Conservation (phyloP, 1,140 invertebrate species). For the Bombus turneri region DNA sequence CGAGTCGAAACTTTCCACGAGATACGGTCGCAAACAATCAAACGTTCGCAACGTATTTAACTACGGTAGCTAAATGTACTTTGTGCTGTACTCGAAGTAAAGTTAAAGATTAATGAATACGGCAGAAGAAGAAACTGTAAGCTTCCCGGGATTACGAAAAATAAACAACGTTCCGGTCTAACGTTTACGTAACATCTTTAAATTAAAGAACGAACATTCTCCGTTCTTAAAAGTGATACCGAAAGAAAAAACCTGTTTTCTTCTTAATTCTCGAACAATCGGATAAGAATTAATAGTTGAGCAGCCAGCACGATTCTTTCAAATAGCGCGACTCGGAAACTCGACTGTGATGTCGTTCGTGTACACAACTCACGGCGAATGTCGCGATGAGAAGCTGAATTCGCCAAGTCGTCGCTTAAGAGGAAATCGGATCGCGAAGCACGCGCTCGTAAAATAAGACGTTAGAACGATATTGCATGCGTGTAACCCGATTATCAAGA, state of each 20-base stretch:
- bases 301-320: neutral
- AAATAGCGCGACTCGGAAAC: slow-evolving; percentile 12
- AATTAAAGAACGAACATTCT: neutral
- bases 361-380: neutral
- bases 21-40: neutral
- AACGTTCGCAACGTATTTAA: slow-evolving; percentile 13
- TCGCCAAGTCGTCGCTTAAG: neutral
- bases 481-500: slow-evolving; percentile 31
- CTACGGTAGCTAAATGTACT: neutral
- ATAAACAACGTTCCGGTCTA: neutral
- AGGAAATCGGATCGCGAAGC: slow-evolving; percentile 2
- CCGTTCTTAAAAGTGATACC: neutral
- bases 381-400: slow-evolving; percentile 11
- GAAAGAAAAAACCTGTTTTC: neutral
- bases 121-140: neutral
- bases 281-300: neutral
- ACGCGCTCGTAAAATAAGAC: slow-evolving; percentile 37
- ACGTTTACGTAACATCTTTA: neutral
- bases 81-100: neutral
- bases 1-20: neutral
- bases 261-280: neutral
- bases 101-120: slow-evolving; percentile 22
- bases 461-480: slow-evolving; percentile 2
- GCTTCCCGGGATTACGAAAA: neutral
- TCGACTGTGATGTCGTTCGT: neutral